Evolutionary conservation across 2,797 vertebrate species (phyloP), one percentile per base, ranked within the genome.

Genomic region (Poecilia wingei): DNA sequence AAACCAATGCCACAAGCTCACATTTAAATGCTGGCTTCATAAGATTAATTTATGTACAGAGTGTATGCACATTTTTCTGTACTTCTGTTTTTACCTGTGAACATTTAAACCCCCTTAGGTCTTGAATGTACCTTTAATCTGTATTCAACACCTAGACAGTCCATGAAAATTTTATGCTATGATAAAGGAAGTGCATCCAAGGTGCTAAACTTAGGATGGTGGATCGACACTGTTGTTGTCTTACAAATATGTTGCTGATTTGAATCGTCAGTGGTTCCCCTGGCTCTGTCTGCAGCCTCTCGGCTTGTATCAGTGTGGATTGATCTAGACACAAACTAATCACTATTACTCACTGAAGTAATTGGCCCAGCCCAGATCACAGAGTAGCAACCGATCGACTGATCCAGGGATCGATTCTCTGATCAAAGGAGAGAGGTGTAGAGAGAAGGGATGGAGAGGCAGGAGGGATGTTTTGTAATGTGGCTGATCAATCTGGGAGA

Each of bases 291-390:
- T 89, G 12, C 76, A 68, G 92, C 92, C 83, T 68, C 95, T 96
- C 89, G 94, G 95, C 95, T 96, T 96, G 93, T 95, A 96, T 97
- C 96, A 96, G 91, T 93, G 95, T 90, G 96, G 96, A 99, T 98
- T 99, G 97, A 98, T 99, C 97, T 96, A 96, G 97, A 98, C 97
- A 96, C 96, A 96, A 93, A 96, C 96, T 98, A 98, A 99, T 99
- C 97, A 98, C 97, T 98, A 98, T 98, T 98, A 98, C 96, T 98
- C 97, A 98, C 96, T 95, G 96, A 96, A 97, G 97, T 99, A 98
- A 99, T 99, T 99, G 97, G 96, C 96, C 97, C 95, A 95, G 97
- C 96, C 95, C 95, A 97, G 97, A 98, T 98, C 97, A 97, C 96
- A 98, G 97, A 97, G 97, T 96, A 96, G 96, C 97, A 97, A 97